Percentiles rank a stretch among this genome's conserved stretches.
These are phyloP conservation scores for Neoseiulus cucumeris DNA, from an alignment of 1,140 invertebrate species.

Conservation along the genomic window DNA sequence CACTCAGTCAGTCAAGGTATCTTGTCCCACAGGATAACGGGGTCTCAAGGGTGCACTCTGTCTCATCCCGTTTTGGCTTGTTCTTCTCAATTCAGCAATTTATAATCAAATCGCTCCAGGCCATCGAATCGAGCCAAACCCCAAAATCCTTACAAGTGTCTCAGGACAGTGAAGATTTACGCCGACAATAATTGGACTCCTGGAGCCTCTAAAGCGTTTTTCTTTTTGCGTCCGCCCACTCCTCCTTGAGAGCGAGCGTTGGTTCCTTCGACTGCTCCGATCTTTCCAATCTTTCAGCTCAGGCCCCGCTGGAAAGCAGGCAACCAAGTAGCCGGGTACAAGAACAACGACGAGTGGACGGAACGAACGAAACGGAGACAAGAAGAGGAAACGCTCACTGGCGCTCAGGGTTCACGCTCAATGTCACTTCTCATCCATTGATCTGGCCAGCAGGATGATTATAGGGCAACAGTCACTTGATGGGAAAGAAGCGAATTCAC, in stretches of 20 bases:
- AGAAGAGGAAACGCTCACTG: no score
- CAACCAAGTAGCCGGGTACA: no score
- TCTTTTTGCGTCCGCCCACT: no score
- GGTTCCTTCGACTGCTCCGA: no score
- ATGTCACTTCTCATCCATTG: neutral
- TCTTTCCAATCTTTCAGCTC: no score
- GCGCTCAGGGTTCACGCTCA: neutral
- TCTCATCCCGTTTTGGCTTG: neutral
- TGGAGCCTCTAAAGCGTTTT: no score
- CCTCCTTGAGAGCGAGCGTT: no score
- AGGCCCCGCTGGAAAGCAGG: no score
- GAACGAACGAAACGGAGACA: no score
- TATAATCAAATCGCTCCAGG: conserved; percentile 11
- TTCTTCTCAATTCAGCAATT: conserved; percentile 9
- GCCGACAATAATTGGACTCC: neutral
- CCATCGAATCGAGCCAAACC: neutral
- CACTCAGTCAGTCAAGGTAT: no score
- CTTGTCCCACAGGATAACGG: no score
- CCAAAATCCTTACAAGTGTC: conserved; percentile 9
- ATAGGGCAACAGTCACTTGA: conserved; percentile 11
- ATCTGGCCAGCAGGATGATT: neutral
- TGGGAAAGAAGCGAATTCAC: neutral
- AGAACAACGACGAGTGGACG: no score
- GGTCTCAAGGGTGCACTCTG: neutral
- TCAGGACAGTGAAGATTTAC: conserved; percentile 4